Evolutionary conservation across 2,888 invertebrate species (phyloP), one percentile per base, ranked within the genome.

Genomic region (Dione juno): DNA sequence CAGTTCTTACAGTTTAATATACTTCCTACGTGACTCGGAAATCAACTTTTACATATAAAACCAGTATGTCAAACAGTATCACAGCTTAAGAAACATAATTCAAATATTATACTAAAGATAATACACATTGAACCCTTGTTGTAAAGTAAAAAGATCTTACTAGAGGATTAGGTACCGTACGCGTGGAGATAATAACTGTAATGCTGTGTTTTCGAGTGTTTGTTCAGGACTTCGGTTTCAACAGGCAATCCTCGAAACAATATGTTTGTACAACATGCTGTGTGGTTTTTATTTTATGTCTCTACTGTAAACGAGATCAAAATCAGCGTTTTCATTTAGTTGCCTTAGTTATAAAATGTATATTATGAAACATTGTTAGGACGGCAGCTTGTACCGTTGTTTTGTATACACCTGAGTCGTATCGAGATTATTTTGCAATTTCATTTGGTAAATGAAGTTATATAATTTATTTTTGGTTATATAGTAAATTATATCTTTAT

Each of bases 191-290:
- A 78, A 78, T 78, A 80, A 78, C 73, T 76, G 76, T 79, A 76
- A 79, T 75, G 73, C 77, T 75, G 75, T 74, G 71, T 75, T 75
- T 75, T 72, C 64, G 74, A 76, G 77, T 80, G 77, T 80, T 80
- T 80, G 70, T 77, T 78, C 78, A 79, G 80, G 79, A 77, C 76
- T 76, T 76, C 74, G 75, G 75, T 76, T 74, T 77, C 70, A 73
- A 75, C 74, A 75, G 74, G 69, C 77, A 74, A 77, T 77, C 76
- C 74, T 67, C 74, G 75, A 73, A 75, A 77, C 74, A 74, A 73
- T 74, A 74, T 77, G 77, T 79, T 79, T 79, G 75, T 72, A 69
- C 68, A 77, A 77, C 77, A 77, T 76, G 74, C 73, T 76, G 74
- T 73, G 68, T 74, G 66, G 61, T 52, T 72, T 69, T 78, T 76